Conservation (phyloP, 2,888 invertebrate genomes). For the Tryphoninae sp. region DNA sequence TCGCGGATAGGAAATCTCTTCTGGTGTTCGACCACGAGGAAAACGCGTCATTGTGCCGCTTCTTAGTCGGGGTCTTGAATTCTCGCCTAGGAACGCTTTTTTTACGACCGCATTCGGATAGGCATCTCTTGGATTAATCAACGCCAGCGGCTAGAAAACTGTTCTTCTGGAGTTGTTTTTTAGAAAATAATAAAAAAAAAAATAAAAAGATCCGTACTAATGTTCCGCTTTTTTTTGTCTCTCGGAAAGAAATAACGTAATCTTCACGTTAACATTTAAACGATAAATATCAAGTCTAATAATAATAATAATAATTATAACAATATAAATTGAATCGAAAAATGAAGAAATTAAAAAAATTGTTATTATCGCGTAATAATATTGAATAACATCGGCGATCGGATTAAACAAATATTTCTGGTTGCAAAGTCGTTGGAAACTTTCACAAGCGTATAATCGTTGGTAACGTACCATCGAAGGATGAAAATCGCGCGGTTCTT, state of each 20-base stretch:
- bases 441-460: constrained; percentile 25
- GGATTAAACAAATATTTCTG: not conserved
- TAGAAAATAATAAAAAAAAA: not conserved
- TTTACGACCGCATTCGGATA: constrained; percentile 46
- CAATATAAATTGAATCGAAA: too few relatives aligned
- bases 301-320: too few relatives aligned
- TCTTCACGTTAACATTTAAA: too few relatives aligned
- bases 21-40: constrained; percentile 56
- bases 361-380: too few relatives aligned
- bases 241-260: too few relatives aligned
- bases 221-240: too few relatives aligned
- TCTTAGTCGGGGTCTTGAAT: constrained; percentile 35
- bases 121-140: constrained; percentile 48
- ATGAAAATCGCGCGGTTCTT: constrained; percentile 51
- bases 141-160: constrained; percentile 11
- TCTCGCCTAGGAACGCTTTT: constrained; percentile 38
- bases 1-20: constrained; percentile 59
- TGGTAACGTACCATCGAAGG: constrained; percentile 66
- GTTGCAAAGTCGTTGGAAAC: not conserved
- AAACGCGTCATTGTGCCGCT: constrained; percentile 11
- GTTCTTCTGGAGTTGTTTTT: not conserved
- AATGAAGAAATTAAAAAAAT: too few relatives aligned
- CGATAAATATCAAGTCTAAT: too few relatives aligned
- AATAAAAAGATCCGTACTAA: constrained; percentile 8
- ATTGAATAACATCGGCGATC: not conserved